Conservation (phyloP, 2,888 invertebrate species). For the Nemoura dubitans region DNA sequence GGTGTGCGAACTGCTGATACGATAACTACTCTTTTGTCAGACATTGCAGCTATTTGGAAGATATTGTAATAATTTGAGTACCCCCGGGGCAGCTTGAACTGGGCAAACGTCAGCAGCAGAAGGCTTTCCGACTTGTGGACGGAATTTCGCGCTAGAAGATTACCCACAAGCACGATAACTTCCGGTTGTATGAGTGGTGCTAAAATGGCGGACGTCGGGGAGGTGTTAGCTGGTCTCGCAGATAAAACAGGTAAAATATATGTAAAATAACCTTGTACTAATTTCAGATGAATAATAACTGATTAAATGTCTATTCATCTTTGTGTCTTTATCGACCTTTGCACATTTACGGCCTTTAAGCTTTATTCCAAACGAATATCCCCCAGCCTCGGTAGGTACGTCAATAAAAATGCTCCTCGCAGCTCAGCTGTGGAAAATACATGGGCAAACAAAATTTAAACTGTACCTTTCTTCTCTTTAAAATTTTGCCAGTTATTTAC, state of each 20-base stretch:
- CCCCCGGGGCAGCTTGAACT: neutral
- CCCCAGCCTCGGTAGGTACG: slow-evolving; percentile 17
- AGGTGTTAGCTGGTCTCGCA: slow-evolving; percentile 45
- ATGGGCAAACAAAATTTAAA: neutral
- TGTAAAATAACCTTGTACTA: slow-evolving; percentile 4
- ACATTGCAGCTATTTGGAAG: slow-evolving; percentile 54
- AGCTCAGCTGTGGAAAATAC: slow-evolving; percentile 24
- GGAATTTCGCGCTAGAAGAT: slow-evolving; percentile 38
- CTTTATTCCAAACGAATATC: neutral
- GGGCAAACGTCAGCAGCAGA: slow-evolving; percentile 35
- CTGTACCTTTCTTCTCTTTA: neutral
- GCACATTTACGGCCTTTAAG: neutral
- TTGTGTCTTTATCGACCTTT: neutral
- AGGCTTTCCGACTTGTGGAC: slow-evolving; percentile 4
- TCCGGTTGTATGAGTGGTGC: slow-evolving; percentile 46
- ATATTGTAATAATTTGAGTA: neutral
- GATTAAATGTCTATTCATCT: neutral
- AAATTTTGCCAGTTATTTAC: neutral
- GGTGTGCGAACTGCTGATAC: slow-evolving; percentile 85
- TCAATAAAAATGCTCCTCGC: slow-evolving; percentile 25
- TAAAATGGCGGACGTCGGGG: slow-evolving; percentile 49
- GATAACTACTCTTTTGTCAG: slow-evolving; percentile 69
- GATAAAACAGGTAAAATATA: slow-evolving; percentile 49
- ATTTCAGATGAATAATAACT: slow-evolving; percentile 14
- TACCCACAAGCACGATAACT: slow-evolving; percentile 1